Evolutionary conservation across 2,888 invertebrate species (phyloP), one percentile per base, ranked within the genome.

Genomic region (Cryptops parisi): DNA sequence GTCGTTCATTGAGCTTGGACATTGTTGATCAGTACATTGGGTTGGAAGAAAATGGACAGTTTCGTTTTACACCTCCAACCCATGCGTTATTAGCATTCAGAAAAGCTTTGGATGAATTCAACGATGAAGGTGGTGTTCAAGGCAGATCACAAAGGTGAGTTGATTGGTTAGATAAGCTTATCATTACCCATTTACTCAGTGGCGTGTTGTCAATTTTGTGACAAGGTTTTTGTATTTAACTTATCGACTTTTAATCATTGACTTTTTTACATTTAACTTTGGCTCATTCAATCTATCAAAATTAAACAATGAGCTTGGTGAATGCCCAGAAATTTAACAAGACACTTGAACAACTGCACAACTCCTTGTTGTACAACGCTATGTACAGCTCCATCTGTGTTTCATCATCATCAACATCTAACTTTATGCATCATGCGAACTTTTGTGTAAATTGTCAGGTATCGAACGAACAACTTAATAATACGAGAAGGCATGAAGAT

Each of bases 11-110:
- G 26, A 64, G 66, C 54, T 58, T 73, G 55, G 72, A 73, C 60
- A 60, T 71, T 43, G 64, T 63, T 56, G 71, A 69, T 49, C 73
- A 73, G 60, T 67, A 67, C 57, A 63, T 64, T 26, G 65, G 63
- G 17, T 60, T 73, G 50, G 69, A 72, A 55, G 59, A 60, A n/a
- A 66, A 62, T 26, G 68, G 68, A 2, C 72, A 72, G 63, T 73
- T 73, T 60, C 65, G 73, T 9, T 73, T 72, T 60, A 73, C 73
- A 2, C 72, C 73, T 6, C 70, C 72, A 19, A 72, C 72, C 1
- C 73, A 73, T 58, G 59, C 67, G 9, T 67, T 73, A 62, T 61
- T 72, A 45, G 72, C 71, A 2, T 70, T 72, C 58, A 58, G 59
- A 38, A 67, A 68, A 57, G 72, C 72, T 6, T 59, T 72, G 23